These are phyloP conservation scores for Plagodis dolabraria DNA, from an alignment of 2,888 invertebrate species.

Conservation along the genomic window DNA sequence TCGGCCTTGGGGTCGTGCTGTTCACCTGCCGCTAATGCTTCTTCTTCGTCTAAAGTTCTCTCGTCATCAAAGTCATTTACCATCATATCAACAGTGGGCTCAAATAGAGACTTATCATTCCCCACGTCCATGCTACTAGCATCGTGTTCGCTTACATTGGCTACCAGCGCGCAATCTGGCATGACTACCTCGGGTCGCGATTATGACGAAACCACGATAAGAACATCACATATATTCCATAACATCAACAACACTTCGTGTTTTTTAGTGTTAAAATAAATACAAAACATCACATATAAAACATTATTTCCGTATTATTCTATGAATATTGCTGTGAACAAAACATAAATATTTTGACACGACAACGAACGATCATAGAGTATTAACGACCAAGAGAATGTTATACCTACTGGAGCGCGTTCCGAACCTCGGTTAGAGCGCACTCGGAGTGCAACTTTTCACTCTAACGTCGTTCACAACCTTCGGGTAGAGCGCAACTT, in stretches of 20 bases:
- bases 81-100: conserved; percentile 98
- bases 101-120: conserved; percentile 89
- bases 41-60: conserved; percentile 98
- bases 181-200: conserved; percentile 73
- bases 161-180: conserved; percentile 83
- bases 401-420: not conserved
- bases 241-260: conserved; percentile 45
- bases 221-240: conserved; percentile 60
- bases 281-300: conserved; percentile 59
- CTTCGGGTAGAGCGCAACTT: too few relatives aligned
- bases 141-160: conserved; percentile 83
- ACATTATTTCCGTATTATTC: conserved; percentile 55
- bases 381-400: not conserved
- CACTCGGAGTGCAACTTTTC: too few relatives aligned
- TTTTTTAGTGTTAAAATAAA: conserved; percentile 50
- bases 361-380: conserved; percentile 43
- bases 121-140: conserved; percentile 84
- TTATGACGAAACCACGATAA: conserved; percentile 62
- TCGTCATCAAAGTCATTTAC: conserved; percentile 99
- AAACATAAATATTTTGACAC: conserved; percentile 84
- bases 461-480: too few relatives aligned
- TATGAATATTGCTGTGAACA: conserved; percentile 55
- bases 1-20: conserved; percentile 94
- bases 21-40: conserved; percentile 95
- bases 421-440: too few relatives aligned